Evolutionary conservation across 2,113 vertebrate species (phyloP), one percentile per base, ranked within the genome.

Genomic region (Gracilinanus agilis): DNA sequence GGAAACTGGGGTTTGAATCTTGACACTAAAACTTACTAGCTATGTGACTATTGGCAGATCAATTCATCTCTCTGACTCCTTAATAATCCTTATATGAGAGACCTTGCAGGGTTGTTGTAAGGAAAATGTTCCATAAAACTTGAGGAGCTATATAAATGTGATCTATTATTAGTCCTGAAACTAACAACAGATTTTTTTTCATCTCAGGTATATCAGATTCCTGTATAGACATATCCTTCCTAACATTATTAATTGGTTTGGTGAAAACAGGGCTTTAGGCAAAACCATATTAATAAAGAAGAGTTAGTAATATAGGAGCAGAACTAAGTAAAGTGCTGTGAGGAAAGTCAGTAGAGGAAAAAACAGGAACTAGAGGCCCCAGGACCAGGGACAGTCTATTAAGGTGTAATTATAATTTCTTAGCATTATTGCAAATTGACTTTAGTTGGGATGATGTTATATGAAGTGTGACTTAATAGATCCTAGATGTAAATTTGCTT

Each of bases 181-280:
- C 67, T 40, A 83, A 83, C n/a, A 40, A 83, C 67, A 83, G 67
- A 83, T 83, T 40, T 16, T 40, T 83, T 83, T 83, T 83, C n/a
- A 83, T 83, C n/a, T 83, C n/a, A 40, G 67, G 34, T 83, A 83
- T 83, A 83, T 40, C 19, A 40, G 19, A 83, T 83, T 83, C n/a
- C n/a, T 83, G 67, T 83, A 83, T 83, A 83, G n/a, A n/a, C 67
- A 83, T n/a, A 75, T 75, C 34, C 61, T 83, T 83, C n/a, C 67
- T 40, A 40, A 83, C 19, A 40, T 83, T 83, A 83, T 83, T 83
- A 40, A 83, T 83, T 83, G n/a, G 34, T 83, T 83, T 83, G 40
- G 67, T 40, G 67, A 83, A 40, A 83, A 83, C 40, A 83, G n/a
- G n/a, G 67, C 67, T 83, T 83, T 83, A 83, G 67, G 67, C 67